A percentile compares a stretch with the other conserved stretches of the same genome.
Evolutionary conservation across 2,888 invertebrate species (phyloP).

Genomic region (Dasypolia templi): DNA sequence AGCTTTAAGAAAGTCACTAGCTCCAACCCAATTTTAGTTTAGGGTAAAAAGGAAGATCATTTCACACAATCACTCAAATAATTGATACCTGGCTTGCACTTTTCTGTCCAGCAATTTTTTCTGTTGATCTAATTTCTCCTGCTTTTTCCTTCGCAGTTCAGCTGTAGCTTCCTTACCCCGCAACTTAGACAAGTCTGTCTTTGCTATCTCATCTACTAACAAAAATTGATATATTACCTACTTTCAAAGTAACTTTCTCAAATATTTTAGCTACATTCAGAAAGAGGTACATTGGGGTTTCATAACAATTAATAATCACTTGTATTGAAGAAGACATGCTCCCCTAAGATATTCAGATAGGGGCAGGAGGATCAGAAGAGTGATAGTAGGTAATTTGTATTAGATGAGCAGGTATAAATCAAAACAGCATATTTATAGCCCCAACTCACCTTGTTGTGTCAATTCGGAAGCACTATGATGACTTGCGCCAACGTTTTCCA

Average conservation of each 20-base stretch:
- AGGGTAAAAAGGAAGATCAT: background rate
- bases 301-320: background rate
- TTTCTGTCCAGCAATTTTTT: conserved; percentile 84
- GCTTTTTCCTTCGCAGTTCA: conserved; percentile 79
- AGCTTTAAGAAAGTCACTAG: too few relatives aligned
- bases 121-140: conserved; percentile 83
- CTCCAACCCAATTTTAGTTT: background rate
- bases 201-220: conserved; percentile 69
- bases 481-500: conserved; percentile 81
- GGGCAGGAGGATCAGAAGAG: background rate
- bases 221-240: conserved; percentile 12
- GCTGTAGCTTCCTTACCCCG: conserved; percentile 83
- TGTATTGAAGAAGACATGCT: background rate
- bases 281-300: background rate
- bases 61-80: background rate
- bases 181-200: conserved; percentile 80
- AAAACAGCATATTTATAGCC: background rate
- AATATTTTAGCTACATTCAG: background rate
- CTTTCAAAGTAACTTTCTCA: background rate
- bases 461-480: conserved; percentile 80
- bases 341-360: background rate
- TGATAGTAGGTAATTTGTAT: background rate
- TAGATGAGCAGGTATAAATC: background rate
- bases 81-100: conserved; percentile 81
- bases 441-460: conserved; percentile 71